phyloP scores from a whole-genome alignment of 2,113 vertebrate species.

The Macrotus californicus region DNA sequence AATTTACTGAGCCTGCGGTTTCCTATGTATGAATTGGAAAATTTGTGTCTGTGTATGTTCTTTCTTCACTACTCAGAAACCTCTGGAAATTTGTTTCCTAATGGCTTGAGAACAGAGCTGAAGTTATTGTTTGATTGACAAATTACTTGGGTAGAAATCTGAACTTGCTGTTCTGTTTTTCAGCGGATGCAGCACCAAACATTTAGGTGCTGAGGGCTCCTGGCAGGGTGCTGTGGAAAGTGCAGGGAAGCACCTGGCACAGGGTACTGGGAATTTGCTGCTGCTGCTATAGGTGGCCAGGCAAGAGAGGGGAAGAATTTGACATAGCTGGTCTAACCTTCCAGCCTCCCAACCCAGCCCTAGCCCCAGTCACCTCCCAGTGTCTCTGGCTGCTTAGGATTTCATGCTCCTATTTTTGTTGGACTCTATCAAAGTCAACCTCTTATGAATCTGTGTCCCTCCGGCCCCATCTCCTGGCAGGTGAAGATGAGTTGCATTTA shows the following conservation, averaged over 20 bases:
- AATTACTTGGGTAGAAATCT: constrained; percentile 25
- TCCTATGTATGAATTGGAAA: background rate
- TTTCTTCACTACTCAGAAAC: constrained; percentile 5
- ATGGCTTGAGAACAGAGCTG: background rate
- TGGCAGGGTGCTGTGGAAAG: constrained; percentile 43
- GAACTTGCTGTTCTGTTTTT: constrained; percentile 22
- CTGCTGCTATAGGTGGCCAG: background rate
- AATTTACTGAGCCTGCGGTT: background rate
- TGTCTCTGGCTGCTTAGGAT: background rate
- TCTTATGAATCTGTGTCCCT: background rate
- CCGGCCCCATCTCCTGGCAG: background rate
- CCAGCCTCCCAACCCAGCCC: background rate
- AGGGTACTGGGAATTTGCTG: background rate
- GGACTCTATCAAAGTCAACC: background rate
- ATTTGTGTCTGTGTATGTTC: background rate
- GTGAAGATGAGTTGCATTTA: background rate
- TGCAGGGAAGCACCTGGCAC: constrained; percentile 47
- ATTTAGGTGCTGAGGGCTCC: constrained; percentile 22
- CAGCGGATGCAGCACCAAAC: background rate
- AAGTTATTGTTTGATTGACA: background rate
- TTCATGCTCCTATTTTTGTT: background rate
- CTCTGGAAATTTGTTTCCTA: constrained; percentile 43
- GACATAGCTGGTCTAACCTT: background rate
- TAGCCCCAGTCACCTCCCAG: background rate
- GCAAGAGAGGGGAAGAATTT: background rate